Base-by-base conservation (phyloP, 2,113 vertebrate species). In the Eurystomus gularis region DNA sequence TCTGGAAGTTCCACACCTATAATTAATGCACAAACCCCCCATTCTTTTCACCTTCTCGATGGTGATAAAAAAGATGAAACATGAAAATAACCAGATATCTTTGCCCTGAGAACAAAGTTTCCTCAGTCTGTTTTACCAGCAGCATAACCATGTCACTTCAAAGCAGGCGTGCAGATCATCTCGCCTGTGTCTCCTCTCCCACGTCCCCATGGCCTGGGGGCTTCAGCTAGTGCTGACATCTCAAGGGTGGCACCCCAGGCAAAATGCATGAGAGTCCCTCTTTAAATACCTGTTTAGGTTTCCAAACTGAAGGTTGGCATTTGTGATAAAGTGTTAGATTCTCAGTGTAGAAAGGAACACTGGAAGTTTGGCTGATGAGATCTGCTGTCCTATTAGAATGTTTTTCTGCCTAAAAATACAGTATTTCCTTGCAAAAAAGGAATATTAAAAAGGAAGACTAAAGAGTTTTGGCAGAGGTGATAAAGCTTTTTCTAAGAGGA, bases 191-290 rank as follows among this genome's bases (percentile, higher is more conserved):
- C 55, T 78, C 60, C 40, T 40, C 28, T 60, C 37, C 35, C 29
- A 11, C 2, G 4, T 18, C 17, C 62, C 2, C 0, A 2, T 44
- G 69, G n/a, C 46, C 35, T 2, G 1, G 37, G 57, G 61, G 49
- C 17, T 88, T 31, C 66, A 29, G 66, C 17, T 60, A 8, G 91
- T 79, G 61, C 88, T 69, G 61, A 3, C 23, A 70, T 60, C 35
- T 31, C 44, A 31, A 9, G 69, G 20, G 19, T 51, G 52, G 13
- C 18, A 39, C 26, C 42, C 69, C 76, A 69, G 29, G 52, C 23
- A 29, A 31, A 61, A 48, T 0, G 1, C 1, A 1, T 2, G 57
- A 12, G 16, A 35, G 10, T 11, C 33, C 25, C 3, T 15, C 11
- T 73, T 69, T 18, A 52, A 69, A 71, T n/a, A 39, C 49, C 51